These are phyloP conservation scores for Rachycentron canadum DNA, from an alignment of 2,797 vertebrate genomes.

Conservation along the genomic window DNA sequence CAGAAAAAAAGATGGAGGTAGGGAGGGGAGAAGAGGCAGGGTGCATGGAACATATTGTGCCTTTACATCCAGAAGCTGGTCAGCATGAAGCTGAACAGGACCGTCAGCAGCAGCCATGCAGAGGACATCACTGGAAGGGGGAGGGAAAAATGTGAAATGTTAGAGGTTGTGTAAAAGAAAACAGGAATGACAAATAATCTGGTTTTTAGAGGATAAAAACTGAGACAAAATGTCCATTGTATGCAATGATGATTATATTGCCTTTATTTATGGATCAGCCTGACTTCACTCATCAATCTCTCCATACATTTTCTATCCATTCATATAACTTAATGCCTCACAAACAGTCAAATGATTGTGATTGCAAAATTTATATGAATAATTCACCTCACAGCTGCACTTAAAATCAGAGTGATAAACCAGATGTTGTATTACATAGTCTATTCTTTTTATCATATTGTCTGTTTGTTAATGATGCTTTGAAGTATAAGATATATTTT, in stretches of 20 bases:
- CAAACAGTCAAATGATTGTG: no score
- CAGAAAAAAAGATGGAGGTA: not conserved
- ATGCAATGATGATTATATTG: not conserved
- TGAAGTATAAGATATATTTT: no score
- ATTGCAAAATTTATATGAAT: no score
- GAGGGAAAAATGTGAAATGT: slow-evolving; percentile 9
- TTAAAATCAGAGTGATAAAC: no score
- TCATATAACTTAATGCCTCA: not conserved
- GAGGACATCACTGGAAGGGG: slow-evolving; percentile 69
- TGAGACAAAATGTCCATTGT: not conserved
- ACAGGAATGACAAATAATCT: not conserved
- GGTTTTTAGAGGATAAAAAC: not conserved
- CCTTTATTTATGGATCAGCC: not conserved
- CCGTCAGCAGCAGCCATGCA: slow-evolving; percentile 61
- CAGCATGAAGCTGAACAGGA: slow-evolving; percentile 64
- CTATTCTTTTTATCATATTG: no score
- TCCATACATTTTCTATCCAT: not conserved
- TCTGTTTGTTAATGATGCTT: no score
- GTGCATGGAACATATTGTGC: not conserved
- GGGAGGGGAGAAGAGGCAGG: not conserved
- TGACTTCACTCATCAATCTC: not conserved
- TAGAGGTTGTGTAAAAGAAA: not conserved
- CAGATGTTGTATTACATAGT: no score
- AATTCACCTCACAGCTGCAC: no score
- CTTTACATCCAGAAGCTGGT: slow-evolving; percentile 63